Conservation (phyloP, 30 jellyfish, hydroid and myxozoan genomes). For the Clytia hemisphaerica region DNA sequence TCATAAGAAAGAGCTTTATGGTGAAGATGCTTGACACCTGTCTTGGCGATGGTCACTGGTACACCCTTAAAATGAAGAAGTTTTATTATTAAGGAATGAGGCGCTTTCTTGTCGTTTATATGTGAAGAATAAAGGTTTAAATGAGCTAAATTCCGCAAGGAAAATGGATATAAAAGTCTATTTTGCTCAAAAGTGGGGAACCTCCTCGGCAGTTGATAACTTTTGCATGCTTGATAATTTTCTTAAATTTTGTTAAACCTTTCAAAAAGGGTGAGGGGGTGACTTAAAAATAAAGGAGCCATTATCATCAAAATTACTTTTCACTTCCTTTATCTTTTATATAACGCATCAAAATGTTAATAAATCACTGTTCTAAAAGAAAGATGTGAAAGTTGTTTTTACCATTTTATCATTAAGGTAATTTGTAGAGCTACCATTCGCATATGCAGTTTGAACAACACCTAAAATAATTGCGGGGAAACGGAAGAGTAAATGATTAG, state of each 20-base stretch:
- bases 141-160: background rate
- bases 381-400: too few relatives aligned
- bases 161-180: too few relatives aligned
- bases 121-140: background rate
- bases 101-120: background rate
- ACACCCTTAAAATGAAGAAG: constrained; percentile 43
- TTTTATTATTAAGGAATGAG: background rate
- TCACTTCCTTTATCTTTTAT: background rate
- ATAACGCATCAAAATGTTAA: background rate
- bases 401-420: constrained; percentile 62
- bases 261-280: too few relatives aligned
- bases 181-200: too few relatives aligned
- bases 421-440: constrained; percentile 87
- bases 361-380: background rate
- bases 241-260: too few relatives aligned
- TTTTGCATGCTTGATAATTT: too few relatives aligned
- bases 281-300: too few relatives aligned
- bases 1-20: constrained; percentile 78
- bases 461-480: constrained; percentile 31
- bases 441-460: constrained; percentile 93
- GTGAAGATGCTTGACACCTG: constrained; percentile 96
- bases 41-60: constrained; percentile 83
- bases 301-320: background rate
- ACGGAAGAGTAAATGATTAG: background rate
- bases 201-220: too few relatives aligned